Conservation (phyloP, 2,113 vertebrate species). For the Podocnemis expansa region DNA sequence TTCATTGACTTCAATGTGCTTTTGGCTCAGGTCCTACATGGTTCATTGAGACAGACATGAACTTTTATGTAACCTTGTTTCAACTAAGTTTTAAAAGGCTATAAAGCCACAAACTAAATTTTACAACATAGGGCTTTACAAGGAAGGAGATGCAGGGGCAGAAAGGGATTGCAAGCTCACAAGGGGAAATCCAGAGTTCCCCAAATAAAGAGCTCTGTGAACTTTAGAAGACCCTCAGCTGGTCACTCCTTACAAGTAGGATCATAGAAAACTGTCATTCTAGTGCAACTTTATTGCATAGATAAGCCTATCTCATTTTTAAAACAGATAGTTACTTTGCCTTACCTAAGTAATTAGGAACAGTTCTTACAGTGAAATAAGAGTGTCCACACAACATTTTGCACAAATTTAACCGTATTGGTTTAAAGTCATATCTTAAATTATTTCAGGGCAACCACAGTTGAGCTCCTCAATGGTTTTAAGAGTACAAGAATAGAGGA, state of each 20-base stretch:
- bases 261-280: constrained; percentile 19
- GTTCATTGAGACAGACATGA: not conserved
- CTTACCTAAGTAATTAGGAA: constrained; percentile 46
- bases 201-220: not conserved
- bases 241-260: constrained; percentile 7
- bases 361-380: constrained; percentile 1
- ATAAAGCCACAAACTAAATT: not conserved
- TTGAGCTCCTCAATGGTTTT: not conserved
- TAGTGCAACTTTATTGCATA: no score
- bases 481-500: not conserved
- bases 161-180: not conserved
- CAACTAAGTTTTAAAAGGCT: not conserved
- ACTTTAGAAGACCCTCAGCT: not conserved
- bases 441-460: not conserved
- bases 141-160: not conserved
- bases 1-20: not conserved
- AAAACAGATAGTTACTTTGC: constrained; percentile 59
- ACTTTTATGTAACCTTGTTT: not conserved
- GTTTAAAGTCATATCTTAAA: not conserved
- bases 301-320: constrained; percentile 7
- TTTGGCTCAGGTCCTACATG: not conserved
- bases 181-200: not conserved
- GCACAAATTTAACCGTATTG: not conserved
- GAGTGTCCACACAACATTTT: not conserved
- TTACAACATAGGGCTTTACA: not conserved